Evolutionary conservation across 2,797 vertebrate species (phyloP).

Genomic region (Bradypodion ventrale): DNA sequence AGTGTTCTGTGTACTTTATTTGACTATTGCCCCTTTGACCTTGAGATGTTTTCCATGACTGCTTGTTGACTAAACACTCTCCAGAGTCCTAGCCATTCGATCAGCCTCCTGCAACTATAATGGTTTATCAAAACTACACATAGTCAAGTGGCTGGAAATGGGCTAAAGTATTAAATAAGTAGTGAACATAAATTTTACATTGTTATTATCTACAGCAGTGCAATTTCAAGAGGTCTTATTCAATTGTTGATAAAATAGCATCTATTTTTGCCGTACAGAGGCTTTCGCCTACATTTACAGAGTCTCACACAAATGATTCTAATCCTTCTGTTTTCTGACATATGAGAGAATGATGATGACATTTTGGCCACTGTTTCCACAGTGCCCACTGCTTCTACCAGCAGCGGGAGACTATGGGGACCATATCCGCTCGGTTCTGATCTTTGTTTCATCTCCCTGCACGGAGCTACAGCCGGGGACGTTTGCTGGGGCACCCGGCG

Average conservation of each 20-base stretch:
- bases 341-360: neutral
- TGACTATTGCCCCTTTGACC: no score
- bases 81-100: neutral
- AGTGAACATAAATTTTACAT: slow-evolving; percentile 15
- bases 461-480: no score
- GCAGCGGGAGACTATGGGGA: no score
- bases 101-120: slow-evolving; percentile 6
- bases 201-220: neutral
- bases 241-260: slow-evolving; percentile 6
- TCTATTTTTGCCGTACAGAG: neutral
- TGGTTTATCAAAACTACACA: neutral
- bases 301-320: slow-evolving; percentile 45
- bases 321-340: neutral
- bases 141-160: neutral
- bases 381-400: no score
- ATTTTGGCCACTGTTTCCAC: no score
- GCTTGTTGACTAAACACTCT: no score
- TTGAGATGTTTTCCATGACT: no score
- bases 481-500: no score
- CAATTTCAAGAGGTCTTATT: slow-evolving; percentile 18
- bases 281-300: slow-evolving; percentile 38
- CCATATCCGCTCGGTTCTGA: no score
- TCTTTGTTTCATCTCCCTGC: no score
- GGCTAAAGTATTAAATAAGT: neutral
- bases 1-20: no score